Evolutionary conservation across 2,113 vertebrate genomes (phyloP), one percentile per base, ranked within the genome.

Genomic region (Noctilio leporinus): DNA sequence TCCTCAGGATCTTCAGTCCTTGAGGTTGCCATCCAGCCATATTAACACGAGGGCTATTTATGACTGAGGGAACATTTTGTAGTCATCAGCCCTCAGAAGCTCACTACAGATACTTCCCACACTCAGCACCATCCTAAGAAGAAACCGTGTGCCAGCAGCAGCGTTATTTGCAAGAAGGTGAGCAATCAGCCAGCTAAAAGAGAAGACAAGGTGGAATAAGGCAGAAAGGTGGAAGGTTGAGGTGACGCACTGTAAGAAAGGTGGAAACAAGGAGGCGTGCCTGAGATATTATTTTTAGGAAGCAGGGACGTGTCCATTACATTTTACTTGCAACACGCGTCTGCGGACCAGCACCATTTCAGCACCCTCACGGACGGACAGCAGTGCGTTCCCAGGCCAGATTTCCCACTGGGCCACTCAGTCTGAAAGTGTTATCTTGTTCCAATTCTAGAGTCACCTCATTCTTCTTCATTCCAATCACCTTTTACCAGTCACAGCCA

Each of bases 361-460:
- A 95, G 97, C 96, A 97, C 95, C 55, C 40, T 47, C 0, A 9
- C 0, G 73, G 0, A 24, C 70, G 95, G 96, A 95, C 86, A 97
- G 96, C 89, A 53, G 96, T 73, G 28, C 67, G 59, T 16, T 11
- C 20, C 26, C 17, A 33, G 57, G 5, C n/a, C 33, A 30, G 16
- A 38, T 43, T 59, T 53, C 30, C 12, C 47, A 53, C 40, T 20
- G 11, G 47, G 67, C 38, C 33, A 11, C 70, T 83, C 53, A 30
- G 38, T 47, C n/a, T 38, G 20, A 7, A 14, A 1, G 45, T 11
- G 5, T 22, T 2, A 10, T 4, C 49, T 53, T 38, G 30, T 70
- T 95, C 77, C 75, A 65, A 0, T 43, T 86, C 30, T 51, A 83
- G 22, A 53, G 19, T 70, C 53, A 14, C 51, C 55, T 65, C 67